Conservation (phyloP, 2,888 invertebrate species). For the Drosophila buzzatii region DNA sequence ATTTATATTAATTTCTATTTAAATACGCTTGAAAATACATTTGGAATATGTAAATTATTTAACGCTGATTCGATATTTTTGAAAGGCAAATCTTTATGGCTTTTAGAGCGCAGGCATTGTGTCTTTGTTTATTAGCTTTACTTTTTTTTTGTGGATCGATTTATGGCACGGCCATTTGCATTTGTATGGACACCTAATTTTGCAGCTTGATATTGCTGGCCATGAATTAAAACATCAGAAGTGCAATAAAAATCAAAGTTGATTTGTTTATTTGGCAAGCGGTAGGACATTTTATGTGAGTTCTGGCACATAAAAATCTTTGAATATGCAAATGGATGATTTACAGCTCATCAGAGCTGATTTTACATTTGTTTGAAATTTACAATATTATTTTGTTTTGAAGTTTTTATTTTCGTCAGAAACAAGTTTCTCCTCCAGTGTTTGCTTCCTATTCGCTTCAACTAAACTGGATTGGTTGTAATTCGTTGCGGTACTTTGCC, state of each 20-base stretch:
- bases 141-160: constrained; percentile 43
- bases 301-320: background rate
- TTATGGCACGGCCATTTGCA: constrained; percentile 47
- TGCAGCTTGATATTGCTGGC: constrained; percentile 11
- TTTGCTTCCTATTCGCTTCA: background rate
- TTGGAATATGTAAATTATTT: constrained; percentile 47
- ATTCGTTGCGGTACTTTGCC: background rate
- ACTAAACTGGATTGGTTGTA: background rate
- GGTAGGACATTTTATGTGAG: background rate
- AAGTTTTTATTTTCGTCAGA: background rate
- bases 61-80: constrained; percentile 11
- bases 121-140: constrained; percentile 27
- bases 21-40: background rate
- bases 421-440: background rate
- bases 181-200: constrained; percentile 42
- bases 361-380: background rate
- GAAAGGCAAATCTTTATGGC: constrained; percentile 28
- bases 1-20: too few relatives aligned
- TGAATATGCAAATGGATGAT: constrained; percentile 12
- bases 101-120: constrained; percentile 47
- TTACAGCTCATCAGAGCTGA: background rate
- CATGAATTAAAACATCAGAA: constrained; percentile 24
- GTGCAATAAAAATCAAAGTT: constrained; percentile 23
- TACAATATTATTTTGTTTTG: background rate
- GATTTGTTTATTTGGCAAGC: background rate